Conservation (phyloP, 2,113 vertebrate genomes). For the Polyodon spathula region DNA sequence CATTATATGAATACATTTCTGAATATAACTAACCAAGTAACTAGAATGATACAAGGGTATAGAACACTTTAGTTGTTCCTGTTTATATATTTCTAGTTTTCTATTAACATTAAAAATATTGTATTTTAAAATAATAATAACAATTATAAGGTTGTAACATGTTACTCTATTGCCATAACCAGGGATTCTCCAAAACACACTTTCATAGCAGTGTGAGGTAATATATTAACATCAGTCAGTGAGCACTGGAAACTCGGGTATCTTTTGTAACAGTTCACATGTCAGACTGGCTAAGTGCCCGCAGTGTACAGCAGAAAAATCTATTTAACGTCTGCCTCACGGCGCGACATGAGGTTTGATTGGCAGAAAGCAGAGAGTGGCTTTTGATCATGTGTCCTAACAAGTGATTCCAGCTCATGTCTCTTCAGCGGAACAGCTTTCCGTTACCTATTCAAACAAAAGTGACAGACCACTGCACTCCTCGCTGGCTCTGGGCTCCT, state of each 20-base stretch:
- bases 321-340: conserved; percentile 90
- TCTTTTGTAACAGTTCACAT: conserved; percentile 82
- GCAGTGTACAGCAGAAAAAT: conserved; percentile 69
- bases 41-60: no score
- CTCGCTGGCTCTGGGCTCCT: conserved; percentile 70
- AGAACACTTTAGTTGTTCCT: no score
- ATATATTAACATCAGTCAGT: conserved; percentile 61
- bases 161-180: no score
- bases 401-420: conserved; percentile 93
- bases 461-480: conserved; percentile 82
- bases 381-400: conserved; percentile 98
- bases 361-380: conserved; percentile 86
- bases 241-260: conserved; percentile 60
- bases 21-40: no score
- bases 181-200: no score
- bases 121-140: no score
- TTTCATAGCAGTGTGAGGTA: conserved; percentile 46
- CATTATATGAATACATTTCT: no score
- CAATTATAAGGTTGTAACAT: no score
- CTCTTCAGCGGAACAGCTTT: conserved; percentile 81
- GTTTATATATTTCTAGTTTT: no score
- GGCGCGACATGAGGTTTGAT: conserved; percentile 87
- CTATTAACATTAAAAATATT: no score
- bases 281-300: conserved; percentile 81
- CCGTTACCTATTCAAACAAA: conserved; percentile 96